Conservation (phyloP, 2,113 vertebrate species). For the Falcunculus frontatus region DNA sequence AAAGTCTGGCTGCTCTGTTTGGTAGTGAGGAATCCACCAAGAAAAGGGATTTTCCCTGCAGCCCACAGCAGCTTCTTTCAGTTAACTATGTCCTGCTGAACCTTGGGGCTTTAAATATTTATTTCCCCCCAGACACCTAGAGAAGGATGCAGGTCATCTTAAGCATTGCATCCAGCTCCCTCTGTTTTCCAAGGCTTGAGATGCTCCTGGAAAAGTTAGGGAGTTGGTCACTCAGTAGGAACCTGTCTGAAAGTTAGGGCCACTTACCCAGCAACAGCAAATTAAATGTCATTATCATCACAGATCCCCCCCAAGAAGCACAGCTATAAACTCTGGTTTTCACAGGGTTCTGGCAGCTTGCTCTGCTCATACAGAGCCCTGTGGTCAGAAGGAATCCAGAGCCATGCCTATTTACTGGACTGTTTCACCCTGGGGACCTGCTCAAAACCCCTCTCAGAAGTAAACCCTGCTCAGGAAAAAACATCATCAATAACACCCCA, state of each 20-base stretch:
- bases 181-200: neutral
- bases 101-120: neutral
- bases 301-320: neutral
- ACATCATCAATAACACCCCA: neutral
- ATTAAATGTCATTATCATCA: rapidly evolving
- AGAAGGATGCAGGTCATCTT: neutral
- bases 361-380: neutral
- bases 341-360: neutral
- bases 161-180: neutral
- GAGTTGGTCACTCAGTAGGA: neutral
- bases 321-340: neutral
- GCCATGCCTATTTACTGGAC: neutral
- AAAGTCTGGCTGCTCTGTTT: neutral
- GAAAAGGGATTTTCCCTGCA: neutral
- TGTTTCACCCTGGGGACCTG: neutral
- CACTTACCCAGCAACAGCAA: neutral
- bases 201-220: neutral
- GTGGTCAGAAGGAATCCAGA: neutral
- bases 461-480: neutral
- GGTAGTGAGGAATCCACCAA: neutral
- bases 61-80: neutral
- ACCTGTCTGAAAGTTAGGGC: neutral
- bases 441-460: neutral
- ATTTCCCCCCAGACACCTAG: rapidly evolving
- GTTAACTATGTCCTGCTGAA: neutral